Conservation (phyloP, 2,113 vertebrate species). For the Propithecus coquereli region DNA sequence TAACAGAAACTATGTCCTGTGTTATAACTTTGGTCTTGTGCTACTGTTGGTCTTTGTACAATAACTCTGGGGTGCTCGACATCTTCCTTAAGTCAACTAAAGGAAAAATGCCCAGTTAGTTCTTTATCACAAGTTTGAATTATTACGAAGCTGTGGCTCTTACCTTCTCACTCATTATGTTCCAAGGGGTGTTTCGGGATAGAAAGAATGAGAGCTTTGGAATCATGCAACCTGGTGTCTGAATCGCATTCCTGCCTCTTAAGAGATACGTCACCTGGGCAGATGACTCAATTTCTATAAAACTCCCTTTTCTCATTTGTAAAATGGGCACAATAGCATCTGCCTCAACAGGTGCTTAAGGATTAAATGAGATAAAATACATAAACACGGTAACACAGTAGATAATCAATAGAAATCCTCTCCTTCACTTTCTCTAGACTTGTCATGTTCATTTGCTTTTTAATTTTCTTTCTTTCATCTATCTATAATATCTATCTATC, state of each 20-base stretch:
- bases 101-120: neutral
- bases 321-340: neutral
- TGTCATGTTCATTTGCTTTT: neutral
- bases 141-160: neutral
- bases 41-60: neutral
- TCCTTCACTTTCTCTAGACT: neutral
- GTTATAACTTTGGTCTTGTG: neutral
- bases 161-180: neutral
- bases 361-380: neutral
- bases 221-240: neutral
- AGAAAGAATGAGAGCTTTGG: neutral
- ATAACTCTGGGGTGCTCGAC: neutral
- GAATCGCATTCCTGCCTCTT: neutral
- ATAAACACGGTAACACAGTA: neutral
- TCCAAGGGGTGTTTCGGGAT: neutral
- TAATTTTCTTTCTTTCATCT: too few relatives aligned
- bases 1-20: neutral
- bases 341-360: neutral
- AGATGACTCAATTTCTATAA: conserved; percentile 26
- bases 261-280: neutral
- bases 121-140: neutral
- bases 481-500: too few relatives aligned
- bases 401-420: neutral
- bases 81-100: neutral
- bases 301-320: neutral